Conservation (phyloP, 2,888 invertebrate species). For the Euzophera pinguis region DNA sequence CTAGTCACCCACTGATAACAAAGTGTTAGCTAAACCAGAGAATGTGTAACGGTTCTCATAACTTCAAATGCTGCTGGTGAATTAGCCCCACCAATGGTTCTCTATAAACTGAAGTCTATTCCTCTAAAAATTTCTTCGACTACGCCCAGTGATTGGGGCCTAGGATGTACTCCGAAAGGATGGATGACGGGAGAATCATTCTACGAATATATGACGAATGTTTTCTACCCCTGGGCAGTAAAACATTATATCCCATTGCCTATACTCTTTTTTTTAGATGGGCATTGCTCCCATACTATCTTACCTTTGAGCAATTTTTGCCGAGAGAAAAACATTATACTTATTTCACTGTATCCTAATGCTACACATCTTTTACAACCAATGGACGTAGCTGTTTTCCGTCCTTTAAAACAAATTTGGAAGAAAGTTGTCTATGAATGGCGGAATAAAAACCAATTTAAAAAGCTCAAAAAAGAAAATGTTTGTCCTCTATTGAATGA, state of each 20-base stretch:
- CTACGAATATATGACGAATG: conserved; percentile 45
- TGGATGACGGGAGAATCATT: conserved; percentile 47
- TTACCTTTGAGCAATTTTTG: conserved; percentile 42
- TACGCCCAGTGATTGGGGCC: conserved; percentile 28
- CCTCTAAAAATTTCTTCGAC: conserved; percentile 16
- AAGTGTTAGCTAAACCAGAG: too few species aligned
- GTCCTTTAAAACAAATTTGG: background rate
- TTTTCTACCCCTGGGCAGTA: conserved; percentile 38
- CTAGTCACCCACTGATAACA: too few species aligned
- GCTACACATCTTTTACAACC: background rate
- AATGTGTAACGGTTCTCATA: too few species aligned
- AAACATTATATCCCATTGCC: conserved; percentile 37
- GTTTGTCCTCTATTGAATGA: too few species aligned
- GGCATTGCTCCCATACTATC: conserved; percentile 45
- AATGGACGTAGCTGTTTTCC: background rate
- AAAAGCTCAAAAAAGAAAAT: too few species aligned
- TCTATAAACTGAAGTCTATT: conserved; percentile 15
- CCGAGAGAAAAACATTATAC: conserved; percentile 29
- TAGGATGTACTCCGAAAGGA: conserved; percentile 42
- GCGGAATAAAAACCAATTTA: too few species aligned
- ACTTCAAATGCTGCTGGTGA: conserved; percentile 17
- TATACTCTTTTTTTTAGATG: conserved; percentile 46
- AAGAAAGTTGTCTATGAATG: too few species aligned
- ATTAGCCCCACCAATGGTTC: conserved; percentile 18
- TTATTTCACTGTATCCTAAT: too few species aligned